A percentile compares a stretch with the other conserved stretches of the same genome.
phyloP scores from a whole-genome alignment of 2,797 vertebrate genomes.

The Leptodactylus fallax region DNA sequence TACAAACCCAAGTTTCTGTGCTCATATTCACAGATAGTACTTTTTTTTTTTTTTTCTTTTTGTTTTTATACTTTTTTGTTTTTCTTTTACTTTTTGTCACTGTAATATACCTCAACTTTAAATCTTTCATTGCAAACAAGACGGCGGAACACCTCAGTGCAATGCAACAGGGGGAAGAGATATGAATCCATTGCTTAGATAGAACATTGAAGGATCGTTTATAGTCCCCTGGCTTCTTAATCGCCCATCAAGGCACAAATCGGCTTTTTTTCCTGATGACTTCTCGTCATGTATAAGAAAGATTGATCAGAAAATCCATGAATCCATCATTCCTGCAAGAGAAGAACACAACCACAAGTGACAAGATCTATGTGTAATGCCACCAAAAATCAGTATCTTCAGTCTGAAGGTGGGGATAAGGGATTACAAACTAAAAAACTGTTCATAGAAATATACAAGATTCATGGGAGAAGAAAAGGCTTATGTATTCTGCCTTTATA shows the following conservation, averaged over 20 bases:
- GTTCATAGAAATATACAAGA: too few species aligned
- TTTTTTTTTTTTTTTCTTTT: conserved; percentile 28
- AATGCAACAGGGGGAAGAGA: conserved; percentile 15
- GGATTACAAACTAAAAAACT: neutral
- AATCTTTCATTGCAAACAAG: conserved; percentile 56
- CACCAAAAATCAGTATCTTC: neutral
- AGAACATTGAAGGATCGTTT: conserved; percentile 46
- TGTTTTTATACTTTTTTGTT: neutral
- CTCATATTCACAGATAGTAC: conserved; percentile 34
- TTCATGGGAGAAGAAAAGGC: too few species aligned
- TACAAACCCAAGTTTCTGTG: conserved; percentile 1
- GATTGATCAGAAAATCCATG: conserved; percentile 48
- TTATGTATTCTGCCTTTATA: too few species aligned
- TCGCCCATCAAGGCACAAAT: conserved; percentile 26
- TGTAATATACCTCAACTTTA: conserved; percentile 43
- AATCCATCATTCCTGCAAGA: conserved; percentile 23
- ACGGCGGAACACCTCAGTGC: conserved; percentile 38
- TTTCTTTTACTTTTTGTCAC: conserved; percentile 21
- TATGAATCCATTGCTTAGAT: conserved; percentile 44
- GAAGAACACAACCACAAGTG: conserved; percentile 16
- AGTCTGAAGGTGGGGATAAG: neutral
- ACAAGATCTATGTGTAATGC: neutral
- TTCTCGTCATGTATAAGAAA: conserved; percentile 38
- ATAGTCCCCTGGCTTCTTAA: conserved; percentile 39
- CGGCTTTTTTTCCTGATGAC: conserved; percentile 34